Evolutionary conservation across 2,797 vertebrate species (phyloP).

Genomic region (Selene dorsalis): DNA sequence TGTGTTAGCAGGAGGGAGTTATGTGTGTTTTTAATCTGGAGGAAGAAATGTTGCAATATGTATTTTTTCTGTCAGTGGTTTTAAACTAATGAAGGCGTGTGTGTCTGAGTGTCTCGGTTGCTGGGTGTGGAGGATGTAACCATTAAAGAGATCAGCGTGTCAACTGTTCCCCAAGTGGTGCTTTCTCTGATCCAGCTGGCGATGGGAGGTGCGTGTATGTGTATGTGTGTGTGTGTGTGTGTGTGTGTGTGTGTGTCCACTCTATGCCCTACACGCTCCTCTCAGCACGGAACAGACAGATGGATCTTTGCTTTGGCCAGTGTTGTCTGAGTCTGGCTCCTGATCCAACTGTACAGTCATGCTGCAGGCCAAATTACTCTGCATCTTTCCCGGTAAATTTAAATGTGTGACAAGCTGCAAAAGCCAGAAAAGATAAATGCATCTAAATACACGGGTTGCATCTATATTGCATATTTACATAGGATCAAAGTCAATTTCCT

Average conservation of each 20-base stretch:
- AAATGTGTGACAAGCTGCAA: conserved; percentile 17
- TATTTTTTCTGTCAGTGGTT: conserved; percentile 65
- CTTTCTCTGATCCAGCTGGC: conserved; percentile 84
- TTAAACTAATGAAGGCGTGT: conserved; percentile 65
- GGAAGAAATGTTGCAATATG: conserved; percentile 68
- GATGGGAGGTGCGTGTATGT: conserved; percentile 69
- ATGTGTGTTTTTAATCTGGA: conserved; percentile 45
- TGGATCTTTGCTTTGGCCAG: conserved; percentile 72
- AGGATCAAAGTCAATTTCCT: conserved; percentile 6
- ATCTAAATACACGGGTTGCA: neutral
- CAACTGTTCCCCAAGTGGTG: conserved; percentile 84
- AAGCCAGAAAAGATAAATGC: conserved; percentile 4
- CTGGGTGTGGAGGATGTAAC: conserved; percentile 83
- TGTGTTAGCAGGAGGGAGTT: conserved; percentile 32
- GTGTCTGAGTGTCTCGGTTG: conserved; percentile 59
- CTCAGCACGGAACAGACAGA: conserved; percentile 77
- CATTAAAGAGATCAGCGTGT: conserved; percentile 84
- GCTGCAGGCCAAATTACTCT: conserved; percentile 60
- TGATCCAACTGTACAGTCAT: conserved; percentile 57
- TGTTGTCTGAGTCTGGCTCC: conserved; percentile 63
- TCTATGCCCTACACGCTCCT: conserved; percentile 65
- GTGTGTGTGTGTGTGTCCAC: conserved; percentile 47
- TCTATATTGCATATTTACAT: neutral
- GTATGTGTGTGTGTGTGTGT: too few relatives aligned
- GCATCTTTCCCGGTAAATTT: conserved; percentile 41